Evolutionary conservation across 2,888 invertebrate species (phyloP), one percentile per base, ranked within the genome.

Genomic region (Stictocephala bisonia): DNA sequence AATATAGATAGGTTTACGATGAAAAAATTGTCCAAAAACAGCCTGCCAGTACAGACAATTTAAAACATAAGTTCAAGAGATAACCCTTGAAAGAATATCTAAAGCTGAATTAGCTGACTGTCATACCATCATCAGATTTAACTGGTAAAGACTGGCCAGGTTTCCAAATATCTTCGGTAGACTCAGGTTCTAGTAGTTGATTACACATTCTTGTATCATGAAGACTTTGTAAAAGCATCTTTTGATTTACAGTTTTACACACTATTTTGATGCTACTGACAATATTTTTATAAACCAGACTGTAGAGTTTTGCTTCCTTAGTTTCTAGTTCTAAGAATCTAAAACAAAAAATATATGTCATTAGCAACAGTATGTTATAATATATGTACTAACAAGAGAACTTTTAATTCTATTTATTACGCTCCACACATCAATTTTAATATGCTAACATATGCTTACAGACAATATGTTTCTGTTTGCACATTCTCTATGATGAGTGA

Each of bases 161-260:
- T 27, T 74, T 79, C 82, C 82, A 83, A 24, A 85, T 81, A 76
- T 87, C 87, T 70, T 89, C 88, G 76, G 83, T 81, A 77, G 81
- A 85, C 78, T 91, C 90, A 1, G 90, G 87, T 79, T 92, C 92
- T 41, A 93, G 83, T 26, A 93, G 84, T 3, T 85, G 81, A 81
- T 91, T 89, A 80, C 93, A 93, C 77, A 86, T 86, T 29, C 89
- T 85, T 0, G 89, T 90, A 76, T 90, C 89, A 81, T 90, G 87
- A 50, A 93, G 84, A 77, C 89, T 88, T 80, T 90, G 88, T n/a
- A 93, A 84, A 18, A 93, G 83, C 73, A 92, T 83, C 71, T 88
- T 88, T 83, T 92, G 90, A 83, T 92, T 92, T 3, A 92, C 90
- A 76, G 86, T 85, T 74, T 88, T 88, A 79, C 90, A 90, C 24